Evolutionary conservation across 2,797 vertebrate genomes (phyloP), one percentile per base, ranked within the genome.

Genomic region (Phaenicophaeus curvirostris): DNA sequence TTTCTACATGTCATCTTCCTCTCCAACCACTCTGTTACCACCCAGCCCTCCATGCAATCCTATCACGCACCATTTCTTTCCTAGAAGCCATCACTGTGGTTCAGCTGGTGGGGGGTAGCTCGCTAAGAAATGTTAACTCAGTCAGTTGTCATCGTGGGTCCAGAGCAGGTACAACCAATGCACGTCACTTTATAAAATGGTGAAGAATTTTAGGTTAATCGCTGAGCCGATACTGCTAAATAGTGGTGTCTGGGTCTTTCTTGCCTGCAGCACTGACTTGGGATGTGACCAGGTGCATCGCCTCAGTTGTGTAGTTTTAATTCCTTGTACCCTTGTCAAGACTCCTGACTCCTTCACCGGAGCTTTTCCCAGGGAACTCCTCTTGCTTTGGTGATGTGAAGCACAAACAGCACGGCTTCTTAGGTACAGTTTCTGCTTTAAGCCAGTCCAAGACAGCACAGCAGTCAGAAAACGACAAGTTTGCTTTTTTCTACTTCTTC

Each of bases 1-100:
- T 55, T 59, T n/a, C 8, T 33, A 54, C 2, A 2, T 0, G 2
- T 21, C 3, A 0, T 24, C 71, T 39, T 68, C 19, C 28, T 58
- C 15, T 65, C 42, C 28, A 61, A 59, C 19, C 27, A 31, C 28
- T 30, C 7, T 6, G 0, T 35, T 51, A 27, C 19, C 31, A 81
- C 55, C 46, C 28, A 85, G 33, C 11, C 18, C 14, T 55, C 44
- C 33, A 23, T 5, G 21, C 11, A 63, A 6, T 14, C 18, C 33
- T 54, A 20, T 20, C 31, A 23, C 78, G 5, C 30, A 63, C 54
- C 24, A 4, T 24, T 78, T 82, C 37, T 71, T 71, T 61, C 46
- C 37, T 2, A 77, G 65, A 27, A 77, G 23, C 41, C 25, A 39
- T 44, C 44, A 4, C 27, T 54, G 20, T 4, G 6, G 15, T 61